Conservation (phyloP, 2,797 vertebrate species). For the Geotrypetes seraphini region DNA sequence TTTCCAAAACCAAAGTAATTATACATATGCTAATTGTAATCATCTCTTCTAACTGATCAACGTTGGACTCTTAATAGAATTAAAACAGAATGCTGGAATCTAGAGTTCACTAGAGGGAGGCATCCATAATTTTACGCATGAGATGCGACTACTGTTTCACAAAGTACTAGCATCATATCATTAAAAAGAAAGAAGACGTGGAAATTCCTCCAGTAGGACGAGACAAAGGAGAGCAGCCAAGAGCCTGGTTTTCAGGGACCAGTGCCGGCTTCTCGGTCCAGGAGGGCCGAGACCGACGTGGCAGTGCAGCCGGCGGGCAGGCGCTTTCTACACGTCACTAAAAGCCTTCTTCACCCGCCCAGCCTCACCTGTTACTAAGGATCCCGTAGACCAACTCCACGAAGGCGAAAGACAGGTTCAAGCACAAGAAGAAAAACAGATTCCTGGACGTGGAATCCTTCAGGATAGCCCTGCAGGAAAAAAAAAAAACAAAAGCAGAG, state of each 20-base stretch:
- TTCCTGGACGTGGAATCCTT: conserved; percentile 90
- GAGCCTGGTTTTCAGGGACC: conserved; percentile 14
- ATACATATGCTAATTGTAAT: no score
- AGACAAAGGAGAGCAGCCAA: conserved; percentile 20
- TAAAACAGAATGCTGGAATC: no score
- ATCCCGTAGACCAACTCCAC: conserved; percentile 87
- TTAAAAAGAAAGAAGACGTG: no score
- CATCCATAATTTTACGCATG: no score
- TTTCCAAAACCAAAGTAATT: no score
- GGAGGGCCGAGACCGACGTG: conserved; percentile 9
- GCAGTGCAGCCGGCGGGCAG: conserved; percentile 2
- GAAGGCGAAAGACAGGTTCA: conserved; percentile 92
- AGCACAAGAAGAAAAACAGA: conserved; percentile 86
- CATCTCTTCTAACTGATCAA: no score
- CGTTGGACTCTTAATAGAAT: no score
- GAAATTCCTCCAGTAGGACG: background rate
- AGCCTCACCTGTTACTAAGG: conserved; percentile 95
- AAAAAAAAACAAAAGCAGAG: no score
- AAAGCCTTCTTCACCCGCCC: background rate
- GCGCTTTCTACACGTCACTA: background rate
- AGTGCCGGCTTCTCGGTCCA: conserved; percentile 6
- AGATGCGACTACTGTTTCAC: no score
- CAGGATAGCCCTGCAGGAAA: conserved; percentile 81
- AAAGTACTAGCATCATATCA: no score
- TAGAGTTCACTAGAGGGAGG: no score